These are phyloP conservation scores for Seriola rivoliana DNA, from an alignment of 2,113 vertebrate species.

Conservation along the genomic window DNA sequence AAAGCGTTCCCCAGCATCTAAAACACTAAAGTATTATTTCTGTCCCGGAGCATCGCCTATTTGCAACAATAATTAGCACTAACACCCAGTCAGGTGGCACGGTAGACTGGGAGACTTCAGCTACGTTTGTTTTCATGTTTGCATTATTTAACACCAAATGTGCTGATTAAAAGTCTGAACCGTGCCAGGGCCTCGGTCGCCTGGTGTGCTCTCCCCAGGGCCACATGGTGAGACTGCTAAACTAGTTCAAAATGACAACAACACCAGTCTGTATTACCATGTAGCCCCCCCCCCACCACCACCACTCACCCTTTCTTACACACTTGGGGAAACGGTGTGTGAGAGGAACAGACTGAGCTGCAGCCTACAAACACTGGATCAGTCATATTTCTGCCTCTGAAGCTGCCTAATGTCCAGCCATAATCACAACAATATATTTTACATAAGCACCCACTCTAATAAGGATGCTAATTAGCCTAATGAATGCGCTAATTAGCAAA, in stretches of 20 bases:
- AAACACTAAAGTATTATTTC: not conserved
- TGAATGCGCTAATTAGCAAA: constrained; percentile 11
- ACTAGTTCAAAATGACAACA: constrained; percentile 42
- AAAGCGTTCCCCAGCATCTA: constrained; percentile 9
- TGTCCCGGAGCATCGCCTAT: constrained; percentile 28
- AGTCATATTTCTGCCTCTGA: not conserved
- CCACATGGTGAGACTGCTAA: not conserved
- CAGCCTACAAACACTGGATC: not conserved
- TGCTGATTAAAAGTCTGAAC: constrained; percentile 47
- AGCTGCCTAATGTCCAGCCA: not conserved
- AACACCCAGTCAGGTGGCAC: constrained; percentile 27
- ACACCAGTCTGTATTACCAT: not conserved
- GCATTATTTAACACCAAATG: constrained; percentile 52
- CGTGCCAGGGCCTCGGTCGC: not conserved
- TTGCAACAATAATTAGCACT: constrained; percentile 42
- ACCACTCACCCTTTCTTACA: not conserved
- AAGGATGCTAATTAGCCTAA: constrained; percentile 1
- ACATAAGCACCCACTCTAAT: not conserved
- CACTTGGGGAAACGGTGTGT: not conserved
- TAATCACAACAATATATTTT: constrained; percentile 2
- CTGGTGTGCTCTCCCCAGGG: constrained; percentile 4
- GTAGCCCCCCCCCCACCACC: not conserved
- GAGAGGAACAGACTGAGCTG: not conserved
- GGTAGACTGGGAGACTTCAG: constrained; percentile 19
- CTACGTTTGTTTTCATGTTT: constrained; percentile 54